Base-by-base conservation (phyloP, 2,888 invertebrate species). In the Gryllus longicercus region DNA sequence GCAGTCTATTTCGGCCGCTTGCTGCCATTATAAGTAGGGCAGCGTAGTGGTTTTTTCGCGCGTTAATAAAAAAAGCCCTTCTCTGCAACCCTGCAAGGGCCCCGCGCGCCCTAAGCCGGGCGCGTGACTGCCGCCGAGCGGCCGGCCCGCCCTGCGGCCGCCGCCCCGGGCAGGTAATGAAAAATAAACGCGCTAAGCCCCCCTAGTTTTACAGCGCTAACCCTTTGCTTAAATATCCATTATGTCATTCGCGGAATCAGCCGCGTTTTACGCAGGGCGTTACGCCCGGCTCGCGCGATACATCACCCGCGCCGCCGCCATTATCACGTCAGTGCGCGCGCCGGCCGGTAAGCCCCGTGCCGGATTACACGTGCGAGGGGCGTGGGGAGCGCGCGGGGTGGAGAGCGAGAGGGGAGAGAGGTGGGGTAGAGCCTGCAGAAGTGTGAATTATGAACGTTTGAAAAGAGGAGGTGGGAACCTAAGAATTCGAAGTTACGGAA, bases 231-330 rank as follows among this genome's bases (percentile, higher is more conserved):
- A 63, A 63, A 63, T 63, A 63, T 63, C 63, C 63, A 63, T 63
- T 63, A 63, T n/a, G 63, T 63, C 63, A 63, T n/a, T 18, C 63
- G 63, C 63, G 63, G 63, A 63, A 63, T 63, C 63, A 63, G n/a
- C 16, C 63, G 16, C 63, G 63, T 63, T 63, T 63, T 63, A 63
- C 38, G 38, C 38, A 8, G 38, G 1, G 38, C 38, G 38, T 38
- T 38, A 63, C 63, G n/a, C 63, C 16, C 63, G 1, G 16, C 63
- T 4, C 63, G n/a, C 16, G 63, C 63, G n/a, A 63, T 63, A n/a
- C 10, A 63, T 63, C n/a, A 63, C 63, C 16, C 63, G n/a, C 63
- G 63, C 11, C 38, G 38, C 63, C 63, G 63, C 63, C 63, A n/a
- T 63, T 63, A 63, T 63, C 63, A n/a, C n/a, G 63, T 63, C 63